Conservation (phyloP, 2,797 vertebrate genomes). For the Sebastes kiyomatsui region DNA sequence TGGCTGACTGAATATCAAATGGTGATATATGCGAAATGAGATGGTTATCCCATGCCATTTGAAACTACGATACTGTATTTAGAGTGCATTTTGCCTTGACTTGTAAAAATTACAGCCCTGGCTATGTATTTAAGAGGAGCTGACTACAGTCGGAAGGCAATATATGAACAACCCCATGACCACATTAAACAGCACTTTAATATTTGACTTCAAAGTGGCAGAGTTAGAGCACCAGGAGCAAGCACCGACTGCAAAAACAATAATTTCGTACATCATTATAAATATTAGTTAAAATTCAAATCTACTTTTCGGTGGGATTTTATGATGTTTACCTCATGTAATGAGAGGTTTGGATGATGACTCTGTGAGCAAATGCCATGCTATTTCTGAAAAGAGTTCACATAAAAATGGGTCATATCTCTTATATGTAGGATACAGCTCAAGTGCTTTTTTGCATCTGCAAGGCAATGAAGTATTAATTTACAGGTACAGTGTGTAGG, state of each 20-base stretch:
- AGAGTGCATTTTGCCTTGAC: conserved; percentile 86
- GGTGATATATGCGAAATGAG: conserved; percentile 76
- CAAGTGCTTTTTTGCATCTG: not conserved
- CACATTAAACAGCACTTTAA: conserved; percentile 87
- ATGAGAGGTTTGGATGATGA: conserved; percentile 66
- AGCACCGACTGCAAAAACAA: conserved; percentile 80
- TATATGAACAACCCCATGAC: conserved; percentile 77
- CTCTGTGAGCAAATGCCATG: conserved; percentile 35
- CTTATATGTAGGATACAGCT: not conserved
- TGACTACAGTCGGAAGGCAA: conserved; percentile 76
- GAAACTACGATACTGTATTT: conserved; percentile 87
- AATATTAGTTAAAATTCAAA: conserved; percentile 81
- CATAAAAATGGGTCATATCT: not conserved
- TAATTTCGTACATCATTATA: conserved; percentile 83
- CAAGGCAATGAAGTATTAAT: not conserved
- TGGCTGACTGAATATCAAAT: conserved; percentile 75
- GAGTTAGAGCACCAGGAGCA: conserved; percentile 70
- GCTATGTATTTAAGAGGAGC: conserved; percentile 82
- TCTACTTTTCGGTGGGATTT: conserved; percentile 70
- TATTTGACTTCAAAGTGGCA: conserved; percentile 84
- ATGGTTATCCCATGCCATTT: conserved; percentile 75
- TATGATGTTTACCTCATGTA: conserved; percentile 67
- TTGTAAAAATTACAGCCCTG: conserved; percentile 87
- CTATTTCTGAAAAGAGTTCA: not conserved
- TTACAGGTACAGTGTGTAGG: not conserved